These are phyloP conservation scores for Andrena haemorrhoa DNA, from an alignment of 2,888 invertebrate species.

Conservation along the genomic window DNA sequence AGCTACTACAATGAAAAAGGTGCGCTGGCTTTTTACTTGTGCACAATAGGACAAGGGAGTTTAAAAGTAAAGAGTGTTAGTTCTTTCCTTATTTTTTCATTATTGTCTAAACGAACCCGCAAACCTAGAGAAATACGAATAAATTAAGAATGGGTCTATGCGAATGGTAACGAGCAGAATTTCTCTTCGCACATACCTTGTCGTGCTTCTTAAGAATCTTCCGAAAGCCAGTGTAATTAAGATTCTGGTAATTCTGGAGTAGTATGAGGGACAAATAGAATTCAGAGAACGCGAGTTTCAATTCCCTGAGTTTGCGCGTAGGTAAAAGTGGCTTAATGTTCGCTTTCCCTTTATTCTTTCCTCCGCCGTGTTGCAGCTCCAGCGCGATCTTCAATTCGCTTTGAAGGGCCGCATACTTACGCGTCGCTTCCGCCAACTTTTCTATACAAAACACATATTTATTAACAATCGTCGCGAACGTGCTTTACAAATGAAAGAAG, in stretches of 20 bases:
- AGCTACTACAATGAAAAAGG: constrained; percentile 26
- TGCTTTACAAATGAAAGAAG: no score
- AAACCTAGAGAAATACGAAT: constrained; percentile 50
- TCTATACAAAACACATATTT: constrained; percentile 86
- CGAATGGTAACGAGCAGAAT: neutral
- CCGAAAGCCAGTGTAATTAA: constrained; percentile 99
- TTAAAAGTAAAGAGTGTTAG: constrained; percentile 39
- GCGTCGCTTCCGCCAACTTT: constrained; percentile 98
- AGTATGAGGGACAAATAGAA: constrained; percentile 98
- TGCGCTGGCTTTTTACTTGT: constrained; percentile 60
- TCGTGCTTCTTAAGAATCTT: constrained; percentile 99
- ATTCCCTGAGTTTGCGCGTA: constrained; percentile 94
- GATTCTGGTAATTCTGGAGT: constrained; percentile 98
- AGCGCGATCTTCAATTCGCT: constrained; percentile 90
- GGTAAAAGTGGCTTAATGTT: constrained; percentile 87
- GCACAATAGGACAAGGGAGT: constrained; percentile 41
- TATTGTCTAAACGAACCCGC: constrained; percentile 49
- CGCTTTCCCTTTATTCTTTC: constrained; percentile 82
- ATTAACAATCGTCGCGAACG: neutral
- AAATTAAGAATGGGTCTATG: constrained; percentile 31
- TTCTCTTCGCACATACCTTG: constrained; percentile 89
- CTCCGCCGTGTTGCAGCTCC: constrained; percentile 83
- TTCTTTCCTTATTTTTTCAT: constrained; percentile 45
- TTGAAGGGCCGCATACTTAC: constrained; percentile 96
- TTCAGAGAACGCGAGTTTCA: constrained; percentile 99